Evolutionary conservation across 2,888 invertebrate genomes (phyloP).

Genomic region (Pharmacophagus antenor): DNA sequence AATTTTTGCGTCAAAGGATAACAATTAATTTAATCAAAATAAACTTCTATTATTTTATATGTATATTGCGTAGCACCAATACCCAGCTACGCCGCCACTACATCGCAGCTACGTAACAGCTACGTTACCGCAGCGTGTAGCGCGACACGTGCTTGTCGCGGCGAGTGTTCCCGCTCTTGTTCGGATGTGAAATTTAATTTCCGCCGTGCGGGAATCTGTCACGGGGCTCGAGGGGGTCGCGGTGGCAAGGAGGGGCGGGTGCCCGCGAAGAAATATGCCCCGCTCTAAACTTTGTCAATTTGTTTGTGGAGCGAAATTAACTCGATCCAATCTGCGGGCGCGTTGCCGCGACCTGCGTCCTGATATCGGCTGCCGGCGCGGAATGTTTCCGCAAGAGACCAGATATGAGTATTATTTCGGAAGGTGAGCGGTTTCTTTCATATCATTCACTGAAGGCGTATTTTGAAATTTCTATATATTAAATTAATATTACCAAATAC

Average conservation of each 20-base stretch:
- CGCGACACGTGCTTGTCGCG: conserved; percentile 66
- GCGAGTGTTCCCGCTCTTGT: conserved; percentile 70
- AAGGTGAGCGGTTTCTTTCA: conserved; percentile 43
- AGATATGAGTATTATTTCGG: conserved; percentile 44
- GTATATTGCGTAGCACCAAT: no score
- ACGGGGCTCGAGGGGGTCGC: conserved; percentile 49
- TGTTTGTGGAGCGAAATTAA: conserved; percentile 81
- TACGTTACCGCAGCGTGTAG: conserved; percentile 42
- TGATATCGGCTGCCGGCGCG: conserved; percentile 53
- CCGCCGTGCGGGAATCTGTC: conserved; percentile 76
- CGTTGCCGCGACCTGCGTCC: conserved; percentile 61
- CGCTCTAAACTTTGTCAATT: conserved; percentile 81
- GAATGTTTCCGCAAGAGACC: conserved; percentile 59
- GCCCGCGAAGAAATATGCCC: conserved; percentile 77
- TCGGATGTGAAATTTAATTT: conserved; percentile 81
- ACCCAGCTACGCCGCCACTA: background rate
- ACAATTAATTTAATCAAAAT: no score
- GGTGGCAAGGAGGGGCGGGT: conserved; percentile 45
- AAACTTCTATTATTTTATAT: no score
- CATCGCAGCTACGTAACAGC: conserved; percentile 39
- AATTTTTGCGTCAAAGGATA: no score
- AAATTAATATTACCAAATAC: background rate
- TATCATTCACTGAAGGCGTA: background rate
- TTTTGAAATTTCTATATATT: background rate
- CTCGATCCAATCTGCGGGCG: conserved; percentile 79